Percentiles rank a stretch among this genome's conserved stretches.
These are phyloP conservation scores for Sitta carolinensis DNA, from an alignment of 2,797 vertebrate species.

Conservation along the genomic window DNA sequence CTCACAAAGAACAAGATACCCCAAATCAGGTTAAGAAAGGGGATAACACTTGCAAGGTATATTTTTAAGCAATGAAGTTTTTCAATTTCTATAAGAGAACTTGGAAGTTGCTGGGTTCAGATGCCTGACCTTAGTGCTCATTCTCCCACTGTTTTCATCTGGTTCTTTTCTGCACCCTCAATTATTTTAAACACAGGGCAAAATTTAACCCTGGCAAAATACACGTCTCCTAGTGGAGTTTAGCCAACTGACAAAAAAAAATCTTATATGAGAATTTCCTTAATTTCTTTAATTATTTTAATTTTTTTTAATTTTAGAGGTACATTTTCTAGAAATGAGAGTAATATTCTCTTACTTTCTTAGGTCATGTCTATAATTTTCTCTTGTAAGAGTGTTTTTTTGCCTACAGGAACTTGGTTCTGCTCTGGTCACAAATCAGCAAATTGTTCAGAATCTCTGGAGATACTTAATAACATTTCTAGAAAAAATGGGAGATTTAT, in stretches of 20 bases:
- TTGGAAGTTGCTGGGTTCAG: neutral
- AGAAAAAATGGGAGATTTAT: neutral
- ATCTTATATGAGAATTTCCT: neutral
- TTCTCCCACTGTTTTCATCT: neutral
- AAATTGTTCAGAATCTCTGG: neutral
- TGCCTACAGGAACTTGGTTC: neutral
- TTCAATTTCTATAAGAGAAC: neutral
- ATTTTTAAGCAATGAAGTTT: neutral
- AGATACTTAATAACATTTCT: neutral
- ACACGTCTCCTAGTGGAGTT: neutral
- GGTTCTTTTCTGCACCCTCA: neutral
- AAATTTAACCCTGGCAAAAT: neutral
- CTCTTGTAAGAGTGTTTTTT: neutral
- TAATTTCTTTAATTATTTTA: neutral
- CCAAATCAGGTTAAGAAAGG: neutral
- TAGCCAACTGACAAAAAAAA: neutral
- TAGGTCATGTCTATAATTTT: neutral
- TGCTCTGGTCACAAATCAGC: neutral
- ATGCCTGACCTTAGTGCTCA: neutral
- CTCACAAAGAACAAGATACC: neutral
- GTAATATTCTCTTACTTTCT: neutral
- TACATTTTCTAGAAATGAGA: neutral
- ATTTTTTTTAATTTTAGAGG: neutral
- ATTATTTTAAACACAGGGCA: neutral
- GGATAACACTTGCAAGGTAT: neutral